Base-by-base conservation (phyloP, 2,113 vertebrate species). In the Oryzias curvinotus region DNA sequence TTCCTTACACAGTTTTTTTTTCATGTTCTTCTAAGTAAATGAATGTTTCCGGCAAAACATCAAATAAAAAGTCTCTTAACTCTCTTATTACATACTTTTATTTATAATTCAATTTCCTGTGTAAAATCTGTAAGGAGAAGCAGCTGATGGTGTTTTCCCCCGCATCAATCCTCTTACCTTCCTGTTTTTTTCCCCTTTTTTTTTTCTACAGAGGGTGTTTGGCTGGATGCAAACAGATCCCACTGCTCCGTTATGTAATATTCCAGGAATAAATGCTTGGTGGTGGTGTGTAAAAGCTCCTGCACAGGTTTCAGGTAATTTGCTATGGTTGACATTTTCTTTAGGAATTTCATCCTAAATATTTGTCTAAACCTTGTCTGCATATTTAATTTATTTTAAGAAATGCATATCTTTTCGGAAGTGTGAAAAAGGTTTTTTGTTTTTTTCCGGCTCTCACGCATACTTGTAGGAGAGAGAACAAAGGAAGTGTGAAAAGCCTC, bases 221-320 rank as follows among this genome's bases (percentile, higher is more conserved):
- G 56, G 65, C 63, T 65, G 77, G 60, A 50, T 78, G 61, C 57
- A 60, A 65, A 53, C 65, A 30, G 62, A 77, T 54, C 80, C 72
- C 78, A 80, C 78, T 62, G 62, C 71, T 46, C 55, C 0, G 13
- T 90, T 89, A 82, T 58, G 66, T 78, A 88, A 89, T 1, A 0
- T 65, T 84, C 81, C 82, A 75, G 64, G 69, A 90, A 86, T 80
- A 87, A 83, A 84, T 74, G 74, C 50, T 68, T 68, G 0, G 59
- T 69, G 76, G 80, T 75, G 65, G 41, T 55, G 60, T 75, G 60
- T 73, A 55, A 71, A 76, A 79, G 75, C 28, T 71, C 78, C 67
- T 59, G 52, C 58, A 65, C 28, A 57, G 68, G 63, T 81, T 71
- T 67, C 73, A 83, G 81, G 77, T 85, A 71, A 79, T 82, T 73